Base-by-base conservation (phyloP, 92 coral and sea anemone species). In the Porites cylindrica region DNA sequence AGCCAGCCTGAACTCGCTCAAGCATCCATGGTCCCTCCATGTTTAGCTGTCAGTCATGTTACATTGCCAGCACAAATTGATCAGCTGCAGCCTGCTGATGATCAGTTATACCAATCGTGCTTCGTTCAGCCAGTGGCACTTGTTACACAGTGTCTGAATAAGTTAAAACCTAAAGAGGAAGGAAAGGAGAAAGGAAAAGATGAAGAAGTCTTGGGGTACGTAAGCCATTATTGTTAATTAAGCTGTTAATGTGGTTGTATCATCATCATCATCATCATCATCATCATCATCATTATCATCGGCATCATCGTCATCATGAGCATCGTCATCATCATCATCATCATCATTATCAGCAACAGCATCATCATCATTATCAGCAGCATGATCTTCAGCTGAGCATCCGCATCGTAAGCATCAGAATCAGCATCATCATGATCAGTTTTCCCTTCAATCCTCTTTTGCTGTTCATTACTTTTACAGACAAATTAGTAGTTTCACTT, bases 1-100 rank as follows among this genome's bases (percentile, higher is more conserved):
- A 88, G 93, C 70, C 99, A 97, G 70, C 97, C 98, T 5, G 98
- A 95, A 8, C 88, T 93, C 52, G 79, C 77, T 50, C 98, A 93
- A 65, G 70, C 86, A 10, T 82, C 93, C 11, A 68, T 93, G 47
- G 89, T 82, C 65, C 98, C 98, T 62, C 88, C 91, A 47, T 91
- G 94, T 82, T 91, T 93, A 60, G 93, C 84, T 70, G 87, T 86
- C 26, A 93, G 96, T 11, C 93, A 82, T 18, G 90, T 95, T 47
- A 88, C 93, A 7, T 66, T 97, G 50, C 98, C 98, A 23, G 81
- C 52, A 14, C 88, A 85, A 69, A 18, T 67, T 38, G 93, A 88
- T 19, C 62, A 58, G n/a, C 18, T 62, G 5, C 87, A 79, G 38
- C 68, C 85, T 7, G 9, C 74, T 20, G 82, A 90, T 16, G 93